Evolutionary conservation across 2,888 invertebrate species (phyloP), one percentile per base, ranked within the genome.

Genomic region (Pristionchus maxplancki): DNA sequence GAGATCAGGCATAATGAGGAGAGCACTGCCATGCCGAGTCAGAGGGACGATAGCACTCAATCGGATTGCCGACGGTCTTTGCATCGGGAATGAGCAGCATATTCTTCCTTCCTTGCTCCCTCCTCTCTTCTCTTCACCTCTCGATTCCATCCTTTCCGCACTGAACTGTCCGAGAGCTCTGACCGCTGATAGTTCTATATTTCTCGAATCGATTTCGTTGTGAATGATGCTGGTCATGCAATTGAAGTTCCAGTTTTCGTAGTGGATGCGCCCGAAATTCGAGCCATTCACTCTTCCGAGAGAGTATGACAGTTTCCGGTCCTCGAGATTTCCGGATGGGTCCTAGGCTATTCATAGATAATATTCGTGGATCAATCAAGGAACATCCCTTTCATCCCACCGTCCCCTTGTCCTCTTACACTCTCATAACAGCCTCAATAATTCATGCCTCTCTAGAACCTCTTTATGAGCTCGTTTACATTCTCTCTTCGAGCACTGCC

Each of bases 71-170:
- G 40, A 44, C 24, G 44, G 78, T 78, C 78, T 78, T 78, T 78
- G 78, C 78, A 78, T 78, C 44, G 78, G n/a, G 24, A 78, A 78
- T 78, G 78, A 78, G 78, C 24, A 28, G 28, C 81, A 9, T 24
- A 4, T 44, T 44, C 81, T 48, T 40, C 20, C 31, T 31, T 48
- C 48, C 28, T 13, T 71, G 15, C 48, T 34, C 48, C 37, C 74
- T 74, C 34, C 17, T 74, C 37, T 74, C 74, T 44, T 20, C 24
- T 44, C 17, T n/a, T 37, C 37, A 28, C 67, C 20, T 31, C 71
- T 5, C 34, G 17, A 15, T 71, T 24, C 62, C 5, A 62, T 62
- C 71, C 71, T 37, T 34, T 11, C 37, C 71, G 31, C 71, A 34
- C 34, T 71, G 58, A 58, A 58, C 58, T 58, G 58, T 58, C 58